Evolutionary conservation across 2,888 invertebrate genomes (phyloP), one percentile per base, ranked within the genome.

Genomic region (Osmoderma eremita): DNA sequence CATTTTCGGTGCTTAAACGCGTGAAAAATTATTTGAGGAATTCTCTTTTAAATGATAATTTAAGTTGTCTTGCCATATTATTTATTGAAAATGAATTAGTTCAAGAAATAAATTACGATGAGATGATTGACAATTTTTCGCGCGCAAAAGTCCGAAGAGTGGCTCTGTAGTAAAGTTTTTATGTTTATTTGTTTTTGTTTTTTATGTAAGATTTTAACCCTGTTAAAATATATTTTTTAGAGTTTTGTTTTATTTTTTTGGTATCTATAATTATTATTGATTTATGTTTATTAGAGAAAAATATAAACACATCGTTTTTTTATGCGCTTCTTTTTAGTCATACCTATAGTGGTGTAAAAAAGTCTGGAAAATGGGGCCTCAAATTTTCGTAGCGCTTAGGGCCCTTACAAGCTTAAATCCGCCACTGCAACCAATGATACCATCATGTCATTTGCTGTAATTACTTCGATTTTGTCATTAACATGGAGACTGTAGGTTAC

Each of bases 21-120:
- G 17, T 61, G 18, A 61, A 61, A 42, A 61, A 61, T 61, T 42
- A 61, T 61, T 24, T 61, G n/a, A 22, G 61, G 42, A 61, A 42
- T 15, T 13, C 8, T 15, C 8, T 45, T 10, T 39, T 39, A 39
- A 10, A 39, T 10, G 39, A 39, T 39, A 39, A 39, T 10, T 12
- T n/a, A 12, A 12, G 12, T 39, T 12, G 39, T 39, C 39, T 39
- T n/a, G 10, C 39, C 10, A 39, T 39, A n/a, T 12, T 39, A 12
- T 39, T 39, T 39, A 39, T 39, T 39, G 39, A 39, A 39, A 12
- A 10, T 12, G 39, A 39, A 39, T 10, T 39, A 39, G 39, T 39
- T 10, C 10, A 39, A 12, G n/a, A 10, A 39, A 10, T 39, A n/a
- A n/a, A 39, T 39, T 39, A 39, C 39, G 39, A 39, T 10, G 39